Evolutionary conservation across 1,140 invertebrate genomes (phyloP).

Genomic region (Aethina tumida): DNA sequence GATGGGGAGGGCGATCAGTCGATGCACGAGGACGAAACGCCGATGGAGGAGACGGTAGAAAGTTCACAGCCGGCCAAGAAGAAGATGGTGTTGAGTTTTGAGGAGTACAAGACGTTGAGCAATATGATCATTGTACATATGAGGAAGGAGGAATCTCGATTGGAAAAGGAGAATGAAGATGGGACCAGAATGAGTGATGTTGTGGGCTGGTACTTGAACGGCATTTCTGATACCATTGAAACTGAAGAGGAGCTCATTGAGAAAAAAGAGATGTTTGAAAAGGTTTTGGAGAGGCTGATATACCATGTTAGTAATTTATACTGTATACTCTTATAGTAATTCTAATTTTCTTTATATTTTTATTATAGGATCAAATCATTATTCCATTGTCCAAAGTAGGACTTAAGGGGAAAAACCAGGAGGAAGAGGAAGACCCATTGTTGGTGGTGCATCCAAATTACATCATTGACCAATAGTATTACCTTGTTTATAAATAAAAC

Average conservation of each 20-base stretch:
- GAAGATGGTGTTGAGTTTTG: conserved; percentile 84
- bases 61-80: conserved; percentile 48
- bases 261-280: conserved; percentile 85
- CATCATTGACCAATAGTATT: conserved; percentile 51
- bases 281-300: conserved; percentile 88
- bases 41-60: conserved; percentile 29
- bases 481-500: conserved; percentile 2
- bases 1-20: conserved; percentile 49
- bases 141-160: conserved; percentile 67
- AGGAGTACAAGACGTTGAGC: conserved; percentile 88
- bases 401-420: conserved; percentile 41
- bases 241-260: conserved; percentile 84
- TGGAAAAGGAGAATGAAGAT: conserved; percentile 42
- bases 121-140: conserved; percentile 88
- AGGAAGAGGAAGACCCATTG: conserved; percentile 71
- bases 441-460: conserved; percentile 96
- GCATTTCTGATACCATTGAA: conserved; percentile 81
- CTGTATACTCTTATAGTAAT: conserved; percentile 8
- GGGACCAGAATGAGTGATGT: conserved; percentile 76
- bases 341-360: conserved; percentile 29
- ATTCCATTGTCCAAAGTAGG: conserved; percentile 72
- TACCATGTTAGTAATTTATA: conserved; percentile 60
- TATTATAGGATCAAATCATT: conserved; percentile 86
- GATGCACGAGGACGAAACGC: conserved; percentile 38
- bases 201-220: conserved; percentile 90